A percentile compares a stretch with the other conserved stretches of the same genome.
Conservation (phyloP, 2,113 vertebrate species). For the Varanus komodoensis region DNA sequence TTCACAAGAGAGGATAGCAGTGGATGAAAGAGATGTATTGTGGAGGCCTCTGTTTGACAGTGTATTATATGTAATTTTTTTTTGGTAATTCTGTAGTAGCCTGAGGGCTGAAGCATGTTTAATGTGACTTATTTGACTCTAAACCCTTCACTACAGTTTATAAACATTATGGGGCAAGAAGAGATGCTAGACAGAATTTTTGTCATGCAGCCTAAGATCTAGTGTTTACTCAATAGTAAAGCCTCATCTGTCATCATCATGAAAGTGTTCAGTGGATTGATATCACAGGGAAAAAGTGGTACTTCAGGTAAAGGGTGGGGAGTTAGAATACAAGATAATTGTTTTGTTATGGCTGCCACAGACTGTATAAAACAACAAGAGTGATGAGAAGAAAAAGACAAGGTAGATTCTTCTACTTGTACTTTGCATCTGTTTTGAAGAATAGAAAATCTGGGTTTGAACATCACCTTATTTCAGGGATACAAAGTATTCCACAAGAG, state of each 20-base stretch:
- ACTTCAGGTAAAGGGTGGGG: background rate
- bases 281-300: background rate
- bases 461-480: too few relatives aligned
- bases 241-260: background rate
- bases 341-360: background rate
- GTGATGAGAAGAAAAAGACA: background rate
- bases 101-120: conserved; percentile 15
- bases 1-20: conserved; percentile 2
- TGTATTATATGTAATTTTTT: background rate
- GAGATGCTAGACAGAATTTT: background rate
- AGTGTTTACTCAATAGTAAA: background rate
- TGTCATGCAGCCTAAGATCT: background rate
- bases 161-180: background rate
- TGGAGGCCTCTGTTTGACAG: conserved; percentile 10
- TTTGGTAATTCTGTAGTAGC: conserved; percentile 6
- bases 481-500: too few relatives aligned
- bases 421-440: background rate
- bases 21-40: conserved; percentile 11
- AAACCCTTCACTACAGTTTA: background rate
- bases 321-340: background rate
- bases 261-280: background rate
- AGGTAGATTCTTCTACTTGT: background rate
- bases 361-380: background rate
- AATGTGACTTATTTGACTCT: conserved; percentile 7
- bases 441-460: background rate